Base-by-base conservation (phyloP, 2,797 vertebrate species). In the Fistularia commersonii region DNA sequence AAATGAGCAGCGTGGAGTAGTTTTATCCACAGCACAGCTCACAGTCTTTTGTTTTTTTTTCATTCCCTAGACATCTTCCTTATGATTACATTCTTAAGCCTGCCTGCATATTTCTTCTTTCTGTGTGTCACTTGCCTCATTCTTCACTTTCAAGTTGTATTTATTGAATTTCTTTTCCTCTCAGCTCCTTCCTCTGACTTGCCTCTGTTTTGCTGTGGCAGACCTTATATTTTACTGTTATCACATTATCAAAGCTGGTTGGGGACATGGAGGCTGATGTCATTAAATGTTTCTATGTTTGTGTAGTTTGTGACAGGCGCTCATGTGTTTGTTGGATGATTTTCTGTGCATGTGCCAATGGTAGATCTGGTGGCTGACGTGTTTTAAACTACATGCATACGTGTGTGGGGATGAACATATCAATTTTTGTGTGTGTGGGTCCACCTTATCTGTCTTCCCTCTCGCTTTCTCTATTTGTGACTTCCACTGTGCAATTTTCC, bases 181-280 rank as follows among this genome's bases (percentile, higher is more conserved):
- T 13, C 45, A 14, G 44, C 51, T 52, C 23, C 23, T 4, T 23
- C 23, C 23, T 41, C 41, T 32, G 51, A 33, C 41, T 48, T 66
- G 48, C 45, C 49, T 56, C 40, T 23, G 9, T 53, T 61, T 72
- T 64, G 40, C 58, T 45, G 14, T 2, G 0, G 48, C 41, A 5
- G 51, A 54, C 39, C 72, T 68, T 67, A 7, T 56, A 4, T 23
- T 2, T 64, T 55, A 49, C 48, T 48, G 37, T 52, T 53, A 54
- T 72, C 54, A 23, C n/a, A n/a, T 65, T 61, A 72, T 82, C 58
- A 47, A 15, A 6, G 41, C 42, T 14, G 23, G 23, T 23, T 23
- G 23, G 23, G 2, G 61, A 71, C 57, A 76, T 55, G 60, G 3
- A 39, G 38, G 3, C 15, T 34, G 11, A 10, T 42, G 41, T 23